A percentile compares a stretch with the other conserved stretches of the same genome.
Conservation (phyloP, 2,113 vertebrate species). For the Apodemus speciosus region DNA sequence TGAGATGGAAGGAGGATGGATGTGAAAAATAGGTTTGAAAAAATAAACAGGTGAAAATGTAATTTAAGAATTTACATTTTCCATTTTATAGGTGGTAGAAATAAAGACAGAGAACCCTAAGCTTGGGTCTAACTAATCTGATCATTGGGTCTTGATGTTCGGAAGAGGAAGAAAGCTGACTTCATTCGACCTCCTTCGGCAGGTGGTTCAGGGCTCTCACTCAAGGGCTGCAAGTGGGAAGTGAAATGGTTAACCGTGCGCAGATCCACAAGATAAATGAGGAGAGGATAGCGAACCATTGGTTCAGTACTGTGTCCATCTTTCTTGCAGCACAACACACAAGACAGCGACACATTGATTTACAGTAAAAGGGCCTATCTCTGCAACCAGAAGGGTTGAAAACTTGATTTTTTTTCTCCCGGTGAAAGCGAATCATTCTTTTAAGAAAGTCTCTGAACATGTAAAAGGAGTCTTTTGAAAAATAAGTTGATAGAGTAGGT, state of each 20-base stretch:
- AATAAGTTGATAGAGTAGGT: constrained; percentile 61
- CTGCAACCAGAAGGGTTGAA: constrained; percentile 71
- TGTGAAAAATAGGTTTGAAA: neutral
- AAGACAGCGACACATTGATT: constrained; percentile 73
- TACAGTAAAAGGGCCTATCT: constrained; percentile 68
- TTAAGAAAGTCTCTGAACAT: constrained; percentile 64
- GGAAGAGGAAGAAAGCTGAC: neutral
- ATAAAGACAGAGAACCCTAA: neutral
- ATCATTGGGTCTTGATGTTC: neutral
- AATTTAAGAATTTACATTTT: constrained; percentile 16
- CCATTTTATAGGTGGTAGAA: neutral
- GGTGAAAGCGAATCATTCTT: constrained; percentile 67
- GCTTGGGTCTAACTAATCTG: neutral
- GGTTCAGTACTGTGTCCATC: constrained; percentile 65
- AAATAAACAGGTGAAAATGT: neutral
- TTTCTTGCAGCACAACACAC: constrained; percentile 58
- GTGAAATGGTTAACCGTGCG: constrained; percentile 38
- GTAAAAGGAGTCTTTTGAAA: constrained; percentile 73
- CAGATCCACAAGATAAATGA: constrained; percentile 63
- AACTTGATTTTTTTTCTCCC: constrained; percentile 51
- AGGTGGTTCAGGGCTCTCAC: neutral
- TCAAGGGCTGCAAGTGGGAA: neutral
- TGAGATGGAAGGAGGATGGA: neutral
- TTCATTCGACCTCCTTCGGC: neutral
- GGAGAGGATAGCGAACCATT: constrained; percentile 23